These are phyloP conservation scores for Patella pellucida DNA, from an alignment of 2,888 invertebrate species.

Conservation along the genomic window DNA sequence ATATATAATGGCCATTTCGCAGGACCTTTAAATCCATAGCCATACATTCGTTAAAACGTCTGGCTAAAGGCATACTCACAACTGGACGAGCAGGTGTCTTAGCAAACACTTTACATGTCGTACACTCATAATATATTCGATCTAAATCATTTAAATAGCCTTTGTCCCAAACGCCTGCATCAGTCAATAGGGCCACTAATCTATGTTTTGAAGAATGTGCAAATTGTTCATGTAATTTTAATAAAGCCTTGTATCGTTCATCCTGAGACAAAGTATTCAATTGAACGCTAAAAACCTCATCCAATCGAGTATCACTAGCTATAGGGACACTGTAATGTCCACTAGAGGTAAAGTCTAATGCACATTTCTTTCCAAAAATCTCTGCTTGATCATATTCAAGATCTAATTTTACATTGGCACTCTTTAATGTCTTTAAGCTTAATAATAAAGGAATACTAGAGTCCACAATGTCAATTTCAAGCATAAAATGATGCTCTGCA, in stretches of 20 bases:
- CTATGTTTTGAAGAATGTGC: not conserved
- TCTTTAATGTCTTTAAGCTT: not conserved
- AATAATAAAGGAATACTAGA: not conserved
- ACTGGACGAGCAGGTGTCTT: slow-evolving; percentile 25
- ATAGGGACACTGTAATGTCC: not conserved
- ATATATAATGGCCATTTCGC: too few species aligned
- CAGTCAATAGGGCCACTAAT: too few species aligned
- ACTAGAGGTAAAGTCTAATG: not conserved
- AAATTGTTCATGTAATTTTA: not conserved
- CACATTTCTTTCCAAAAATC: not conserved
- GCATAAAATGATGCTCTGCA: too few species aligned
- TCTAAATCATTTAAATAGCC: too few species aligned
- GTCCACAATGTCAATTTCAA: not conserved
- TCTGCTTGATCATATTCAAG: not conserved
- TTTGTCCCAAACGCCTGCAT: too few species aligned
- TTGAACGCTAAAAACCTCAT: not conserved
- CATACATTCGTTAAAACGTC: slow-evolving; percentile 15
- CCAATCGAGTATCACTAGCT: not conserved
- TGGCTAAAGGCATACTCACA: slow-evolving; percentile 23
- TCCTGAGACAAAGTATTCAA: not conserved
- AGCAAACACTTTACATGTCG: slow-evolving; percentile 14
- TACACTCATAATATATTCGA: slow-evolving; percentile 17
- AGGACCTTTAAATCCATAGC: slow-evolving; percentile 16
- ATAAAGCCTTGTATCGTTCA: not conserved
- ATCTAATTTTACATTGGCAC: not conserved